These are phyloP conservation scores for Trogon melanurus DNA, from an alignment of 2,113 vertebrate species.

Conservation along the genomic window DNA sequence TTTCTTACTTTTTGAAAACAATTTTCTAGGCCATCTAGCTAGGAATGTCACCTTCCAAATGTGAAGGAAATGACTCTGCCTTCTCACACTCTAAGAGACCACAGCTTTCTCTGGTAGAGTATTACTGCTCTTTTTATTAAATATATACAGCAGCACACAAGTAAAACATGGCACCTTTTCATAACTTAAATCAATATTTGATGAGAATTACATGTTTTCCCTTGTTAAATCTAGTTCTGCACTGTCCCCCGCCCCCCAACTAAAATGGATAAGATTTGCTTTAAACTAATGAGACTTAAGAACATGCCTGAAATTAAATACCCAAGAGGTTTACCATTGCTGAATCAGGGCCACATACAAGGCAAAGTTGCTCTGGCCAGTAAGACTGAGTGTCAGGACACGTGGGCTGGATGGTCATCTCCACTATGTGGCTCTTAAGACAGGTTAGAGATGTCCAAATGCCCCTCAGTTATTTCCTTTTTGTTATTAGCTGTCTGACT, in stretches of 20 bases:
- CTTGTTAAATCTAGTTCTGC: neutral
- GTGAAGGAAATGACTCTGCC: neutral
- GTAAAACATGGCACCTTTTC: neutral
- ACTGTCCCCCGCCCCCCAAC: neutral
- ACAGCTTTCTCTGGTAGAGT: neutral
- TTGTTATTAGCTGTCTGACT: neutral
- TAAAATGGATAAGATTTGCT: neutral
- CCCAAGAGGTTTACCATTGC: neutral
- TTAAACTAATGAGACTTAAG: neutral
- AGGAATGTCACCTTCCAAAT: conserved; percentile 6
- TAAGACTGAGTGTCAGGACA: neutral
- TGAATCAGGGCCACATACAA: neutral
- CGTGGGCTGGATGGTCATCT: neutral
- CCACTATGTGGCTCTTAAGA: neutral
- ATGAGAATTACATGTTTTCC: neutral
- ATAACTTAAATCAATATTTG: neutral
- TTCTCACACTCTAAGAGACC: neutral
- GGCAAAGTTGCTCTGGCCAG: neutral
- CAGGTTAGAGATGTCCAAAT: neutral
- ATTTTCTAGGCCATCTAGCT: conserved; percentile 12
- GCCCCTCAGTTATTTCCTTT: neutral
- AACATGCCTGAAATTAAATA: neutral
- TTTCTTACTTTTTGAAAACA: neutral
- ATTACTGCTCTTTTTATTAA: neutral
- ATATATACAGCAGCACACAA: neutral